Evolutionary conservation across 35 echinoderm and acorn worm species (phyloP).

Genomic region (Nesometra sesokonis): DNA sequence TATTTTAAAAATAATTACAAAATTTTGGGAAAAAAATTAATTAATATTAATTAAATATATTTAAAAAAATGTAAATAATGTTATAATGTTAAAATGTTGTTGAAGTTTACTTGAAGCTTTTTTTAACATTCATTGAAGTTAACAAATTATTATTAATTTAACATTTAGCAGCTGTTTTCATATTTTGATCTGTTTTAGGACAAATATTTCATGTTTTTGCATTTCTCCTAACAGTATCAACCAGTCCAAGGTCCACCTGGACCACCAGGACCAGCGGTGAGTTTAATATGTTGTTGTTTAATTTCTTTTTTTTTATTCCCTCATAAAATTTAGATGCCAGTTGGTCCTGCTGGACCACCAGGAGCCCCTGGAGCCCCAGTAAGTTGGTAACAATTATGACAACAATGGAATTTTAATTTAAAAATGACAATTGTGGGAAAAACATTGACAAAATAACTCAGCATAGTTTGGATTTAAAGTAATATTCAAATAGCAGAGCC

Average conservation of each 20-base stretch:
- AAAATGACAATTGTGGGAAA: not conserved
- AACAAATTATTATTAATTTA: no score
- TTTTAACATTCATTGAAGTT: no score
- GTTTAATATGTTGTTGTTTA: not conserved
- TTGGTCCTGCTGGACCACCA: slow-evolving; percentile 23
- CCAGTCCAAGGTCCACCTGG: slow-evolving; percentile 39
- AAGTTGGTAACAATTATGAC: not conserved
- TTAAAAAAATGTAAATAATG: no score
- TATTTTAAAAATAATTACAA: no score
- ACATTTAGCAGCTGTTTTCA: not conserved
- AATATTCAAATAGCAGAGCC: no score
- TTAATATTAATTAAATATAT: no score
- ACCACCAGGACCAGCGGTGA: slow-evolving; percentile 29
- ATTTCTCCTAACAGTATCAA: not conserved
- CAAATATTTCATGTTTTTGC: slow-evolving; percentile 1
- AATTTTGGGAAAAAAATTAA: no score
- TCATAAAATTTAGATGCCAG: not conserved
- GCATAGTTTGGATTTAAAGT: no score
- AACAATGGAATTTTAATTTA: not conserved
- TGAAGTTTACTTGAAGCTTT: no score
- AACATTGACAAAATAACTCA: no score
- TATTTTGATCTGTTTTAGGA: slow-evolving; percentile 2
- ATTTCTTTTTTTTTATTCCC: not conserved
- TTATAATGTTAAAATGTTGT: no score
- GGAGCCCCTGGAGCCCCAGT: slow-evolving; percentile 25